Conservation (phyloP, 2,113 vertebrate species). For the Propithecus coquereli region DNA sequence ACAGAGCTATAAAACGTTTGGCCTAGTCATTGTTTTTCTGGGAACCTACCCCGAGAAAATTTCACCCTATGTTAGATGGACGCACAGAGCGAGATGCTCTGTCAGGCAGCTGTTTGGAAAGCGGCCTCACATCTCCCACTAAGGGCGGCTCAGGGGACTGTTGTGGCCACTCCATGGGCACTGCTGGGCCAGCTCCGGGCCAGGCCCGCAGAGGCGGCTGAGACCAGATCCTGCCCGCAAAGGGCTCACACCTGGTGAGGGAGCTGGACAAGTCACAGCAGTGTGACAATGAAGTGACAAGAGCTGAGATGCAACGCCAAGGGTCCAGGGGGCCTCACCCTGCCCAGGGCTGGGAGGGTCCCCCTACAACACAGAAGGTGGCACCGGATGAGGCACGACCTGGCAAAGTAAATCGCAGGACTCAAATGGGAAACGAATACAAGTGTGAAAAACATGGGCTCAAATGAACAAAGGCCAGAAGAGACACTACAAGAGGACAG, state of each 20-base stretch:
- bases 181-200: neutral
- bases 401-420: fast-evolving
- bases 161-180: fast-evolving
- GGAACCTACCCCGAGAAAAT: neutral
- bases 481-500: fast-evolving
- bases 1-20: neutral
- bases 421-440: neutral
- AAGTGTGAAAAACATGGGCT: neutral
- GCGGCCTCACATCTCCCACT: fast-evolving
- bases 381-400: fast-evolving
- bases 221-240: neutral
- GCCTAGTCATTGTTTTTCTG: neutral
- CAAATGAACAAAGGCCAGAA: neutral
- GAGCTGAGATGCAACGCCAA: neutral
- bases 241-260: neutral
- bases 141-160: neutral
- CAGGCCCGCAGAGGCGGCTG: neutral
- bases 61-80: neutral
- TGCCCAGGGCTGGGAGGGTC: neutral
- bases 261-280: neutral
- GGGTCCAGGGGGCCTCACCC: neutral
- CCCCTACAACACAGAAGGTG: fast-evolving
- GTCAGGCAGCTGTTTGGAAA: fast-evolving
- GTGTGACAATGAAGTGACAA: neutral
- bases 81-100: fast-evolving